These are phyloP conservation scores for Sinonovacula constricta DNA, from an alignment of 1,140 invertebrate genomes.

Conservation along the genomic window DNA sequence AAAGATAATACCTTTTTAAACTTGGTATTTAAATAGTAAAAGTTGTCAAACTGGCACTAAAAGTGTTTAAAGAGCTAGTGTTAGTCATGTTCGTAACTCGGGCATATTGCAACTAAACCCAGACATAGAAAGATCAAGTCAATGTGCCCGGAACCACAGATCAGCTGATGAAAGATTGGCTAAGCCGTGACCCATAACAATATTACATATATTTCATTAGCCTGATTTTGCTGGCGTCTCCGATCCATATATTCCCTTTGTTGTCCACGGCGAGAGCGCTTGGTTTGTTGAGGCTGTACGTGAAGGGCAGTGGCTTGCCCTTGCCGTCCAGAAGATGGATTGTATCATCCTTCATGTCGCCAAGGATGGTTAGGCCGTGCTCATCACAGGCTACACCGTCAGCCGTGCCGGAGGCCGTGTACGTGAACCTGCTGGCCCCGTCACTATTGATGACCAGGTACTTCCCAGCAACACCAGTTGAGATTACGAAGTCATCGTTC, in stretches of 20 bases:
- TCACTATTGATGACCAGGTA: conserved; percentile 39
- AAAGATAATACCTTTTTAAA: no score
- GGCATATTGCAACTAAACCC: no score
- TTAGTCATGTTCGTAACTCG: no score
- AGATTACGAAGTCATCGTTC: conserved; percentile 45
- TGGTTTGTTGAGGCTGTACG: conserved; percentile 44
- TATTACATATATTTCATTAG: conserved; percentile 46
- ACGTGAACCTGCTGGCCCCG: conserved; percentile 35
- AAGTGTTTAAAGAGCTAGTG: no score
- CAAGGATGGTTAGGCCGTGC: conserved; percentile 36
- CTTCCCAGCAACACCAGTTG: conserved; percentile 19
- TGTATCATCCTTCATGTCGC: conserved; percentile 42
- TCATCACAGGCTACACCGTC: conserved; percentile 46
- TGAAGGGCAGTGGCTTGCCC: conserved; percentile 45
- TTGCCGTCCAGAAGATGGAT: conserved; percentile 43
- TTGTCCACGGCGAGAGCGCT: conserved; percentile 46
- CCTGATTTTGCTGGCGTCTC: conserved; percentile 37
- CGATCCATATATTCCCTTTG: conserved; percentile 40
- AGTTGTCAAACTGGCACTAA: no score
- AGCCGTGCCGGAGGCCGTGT: conserved; percentile 40
- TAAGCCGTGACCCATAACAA: no score
- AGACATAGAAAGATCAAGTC: no score
- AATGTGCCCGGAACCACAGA: no score
- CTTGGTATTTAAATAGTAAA: no score
- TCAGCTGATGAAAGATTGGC: no score